A percentile compares a stretch with the other conserved stretches of the same genome.
Evolutionary conservation across 2,888 invertebrate genomes (phyloP).

Genomic region (Tetragnatha montana): DNA sequence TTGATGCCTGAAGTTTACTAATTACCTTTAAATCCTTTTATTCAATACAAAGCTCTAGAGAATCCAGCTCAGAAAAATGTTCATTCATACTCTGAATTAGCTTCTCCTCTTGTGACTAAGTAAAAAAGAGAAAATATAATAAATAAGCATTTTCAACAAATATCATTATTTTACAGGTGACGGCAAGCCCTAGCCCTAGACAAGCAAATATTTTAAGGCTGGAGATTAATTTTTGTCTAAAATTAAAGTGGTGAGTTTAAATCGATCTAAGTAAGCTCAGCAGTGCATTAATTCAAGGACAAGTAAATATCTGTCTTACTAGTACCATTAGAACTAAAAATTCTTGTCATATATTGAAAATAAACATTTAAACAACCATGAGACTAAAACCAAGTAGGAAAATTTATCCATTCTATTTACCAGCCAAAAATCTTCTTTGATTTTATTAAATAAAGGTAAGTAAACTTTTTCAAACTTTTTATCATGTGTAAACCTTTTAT

Average conservation of each 20-base stretch:
- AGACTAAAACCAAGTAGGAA: not conserved
- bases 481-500: too few species aligned
- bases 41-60: slow-evolving; percentile 18
- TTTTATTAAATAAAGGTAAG: too few species aligned
- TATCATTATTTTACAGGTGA: too few species aligned
- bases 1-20: not conserved
- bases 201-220: not conserved
- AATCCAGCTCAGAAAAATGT: slow-evolving; percentile 39
- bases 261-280: not conserved
- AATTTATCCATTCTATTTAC: too few species aligned
- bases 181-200: too few species aligned
- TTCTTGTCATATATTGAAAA: too few species aligned
- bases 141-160: too few species aligned
- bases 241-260: not conserved
- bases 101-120: slow-evolving; percentile 30
- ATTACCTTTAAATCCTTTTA: slow-evolving; percentile 2
- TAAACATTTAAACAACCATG: not conserved
- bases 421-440: too few species aligned
- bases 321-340: too few species aligned
- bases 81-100: slow-evolving; percentile 36
- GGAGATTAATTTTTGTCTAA: not conserved
- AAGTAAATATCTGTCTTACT: too few species aligned
- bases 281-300: not conserved
- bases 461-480: too few species aligned
- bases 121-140: not conserved